Evolutionary conservation across 30 jellyfish, hydroid and myxozoan species (phyloP).

Genomic region (Mastigias papua): DNA sequence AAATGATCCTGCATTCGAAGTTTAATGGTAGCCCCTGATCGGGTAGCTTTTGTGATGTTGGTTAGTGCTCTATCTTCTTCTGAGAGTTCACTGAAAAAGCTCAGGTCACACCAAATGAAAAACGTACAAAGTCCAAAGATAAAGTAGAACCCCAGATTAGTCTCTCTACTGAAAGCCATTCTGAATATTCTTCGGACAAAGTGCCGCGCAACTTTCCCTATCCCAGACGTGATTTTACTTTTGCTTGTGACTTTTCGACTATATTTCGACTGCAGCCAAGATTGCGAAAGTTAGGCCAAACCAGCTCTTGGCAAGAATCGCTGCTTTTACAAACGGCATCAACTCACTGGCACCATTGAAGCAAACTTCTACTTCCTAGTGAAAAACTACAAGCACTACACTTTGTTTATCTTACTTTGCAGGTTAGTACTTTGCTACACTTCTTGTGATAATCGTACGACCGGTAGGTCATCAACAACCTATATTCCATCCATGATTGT

Average conservation of each 20-base stretch:
- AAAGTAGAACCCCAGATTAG: conserved; percentile 82
- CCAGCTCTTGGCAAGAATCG: neutral
- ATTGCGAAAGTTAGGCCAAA: neutral
- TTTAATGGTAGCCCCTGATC: conserved; percentile 68
- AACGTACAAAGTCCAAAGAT: conserved; percentile 85
- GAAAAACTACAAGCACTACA: too few species aligned
- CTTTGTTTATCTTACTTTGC: too few species aligned
- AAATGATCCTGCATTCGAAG: conserved; percentile 96
- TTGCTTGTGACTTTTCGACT: neutral
- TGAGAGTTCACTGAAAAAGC: conserved; percentile 91
- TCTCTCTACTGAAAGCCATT: conserved; percentile 73
- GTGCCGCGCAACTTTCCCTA: neutral
- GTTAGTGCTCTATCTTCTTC: conserved; percentile 13
- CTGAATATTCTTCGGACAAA: neutral
- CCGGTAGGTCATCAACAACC: too few species aligned
- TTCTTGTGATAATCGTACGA: too few species aligned
- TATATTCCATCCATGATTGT: too few species aligned
- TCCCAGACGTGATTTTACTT: neutral
- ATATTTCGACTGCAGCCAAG: neutral
- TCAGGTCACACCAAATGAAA: conserved; percentile 95
- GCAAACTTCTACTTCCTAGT: neutral
- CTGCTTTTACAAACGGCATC: neutral
- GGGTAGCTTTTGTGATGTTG: conserved; percentile 13
- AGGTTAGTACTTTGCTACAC: too few species aligned
- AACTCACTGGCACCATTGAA: neutral